A percentile compares a stretch with the other conserved stretches of the same genome.
These are phyloP conservation scores for Holothuria glaberrima DNA, from an alignment of 35 echinoderm and acorn worm genomes.

Conservation along the genomic window DNA sequence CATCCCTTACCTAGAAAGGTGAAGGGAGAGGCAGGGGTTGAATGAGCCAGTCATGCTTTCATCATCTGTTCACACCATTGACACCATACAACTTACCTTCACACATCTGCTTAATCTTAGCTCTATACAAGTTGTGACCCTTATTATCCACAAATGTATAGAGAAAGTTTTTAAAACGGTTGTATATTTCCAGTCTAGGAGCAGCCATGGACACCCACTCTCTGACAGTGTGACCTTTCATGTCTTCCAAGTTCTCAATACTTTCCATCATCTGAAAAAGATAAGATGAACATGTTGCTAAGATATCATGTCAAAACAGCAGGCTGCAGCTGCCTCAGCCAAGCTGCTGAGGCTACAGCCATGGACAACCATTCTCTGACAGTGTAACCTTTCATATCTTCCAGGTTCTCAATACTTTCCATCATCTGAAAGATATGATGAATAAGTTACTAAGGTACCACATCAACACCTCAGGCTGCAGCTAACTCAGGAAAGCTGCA, in stretches of 20 bases:
- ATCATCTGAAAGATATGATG: constrained; percentile 72
- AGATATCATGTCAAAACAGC: too few species aligned
- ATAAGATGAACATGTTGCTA: background rate
- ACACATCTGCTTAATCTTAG: constrained; percentile 99
- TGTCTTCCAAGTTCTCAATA: constrained; percentile 98
- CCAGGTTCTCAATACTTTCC: constrained; percentile 97
- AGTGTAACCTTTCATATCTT: constrained; percentile 99
- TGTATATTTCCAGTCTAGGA: constrained; percentile 95
- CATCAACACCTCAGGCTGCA: too few species aligned
- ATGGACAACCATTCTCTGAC: constrained; percentile 97
- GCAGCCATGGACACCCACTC: constrained; percentile 95
- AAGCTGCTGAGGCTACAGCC: too few species aligned
- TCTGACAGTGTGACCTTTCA: constrained; percentile 98
- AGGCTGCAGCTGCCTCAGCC: too few species aligned
- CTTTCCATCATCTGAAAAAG: constrained; percentile 86
- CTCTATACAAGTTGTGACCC: constrained; percentile 90
- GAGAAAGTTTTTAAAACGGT: constrained; percentile 98
- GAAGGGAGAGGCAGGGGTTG: too few species aligned
- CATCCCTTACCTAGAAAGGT: too few species aligned
- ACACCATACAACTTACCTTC: too few species aligned
- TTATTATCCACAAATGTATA: constrained; percentile 91
- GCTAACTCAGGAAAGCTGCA: too few species aligned
- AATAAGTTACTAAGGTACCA: background rate
- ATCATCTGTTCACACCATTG: too few species aligned
- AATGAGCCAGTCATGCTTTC: too few species aligned